These are phyloP conservation scores for Eutrigla gurnardus DNA, from an alignment of 2,797 vertebrate genomes.

Conservation along the genomic window DNA sequence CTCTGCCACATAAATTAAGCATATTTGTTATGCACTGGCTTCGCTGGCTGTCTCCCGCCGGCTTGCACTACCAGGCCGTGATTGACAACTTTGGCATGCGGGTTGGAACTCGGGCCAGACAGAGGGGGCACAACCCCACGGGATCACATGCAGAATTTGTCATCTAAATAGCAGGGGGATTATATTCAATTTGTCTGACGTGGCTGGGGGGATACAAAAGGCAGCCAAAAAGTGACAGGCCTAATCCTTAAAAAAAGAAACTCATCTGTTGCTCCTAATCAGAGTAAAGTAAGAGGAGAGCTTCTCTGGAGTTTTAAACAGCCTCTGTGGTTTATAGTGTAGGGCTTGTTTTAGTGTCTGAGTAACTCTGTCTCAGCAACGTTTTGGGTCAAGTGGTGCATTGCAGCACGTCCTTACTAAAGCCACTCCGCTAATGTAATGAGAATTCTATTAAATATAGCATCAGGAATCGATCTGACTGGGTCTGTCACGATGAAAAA, in stretches of 20 bases:
- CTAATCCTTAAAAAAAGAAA: conserved; percentile 74
- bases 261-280: conserved; percentile 70
- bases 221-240: conserved; percentile 79
- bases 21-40: conserved; percentile 69
- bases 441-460: conserved; percentile 56
- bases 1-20: conserved; percentile 58
- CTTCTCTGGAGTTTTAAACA: conserved; percentile 52
- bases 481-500: conserved; percentile 59
- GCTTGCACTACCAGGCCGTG: conserved; percentile 62
- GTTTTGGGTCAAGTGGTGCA: conserved; percentile 56
- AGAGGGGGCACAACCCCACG: conserved; percentile 66
- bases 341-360: conserved; percentile 38
- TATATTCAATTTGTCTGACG: conserved; percentile 80
- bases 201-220: conserved; percentile 63
- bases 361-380: conserved; percentile 27
- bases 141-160: conserved; percentile 80
- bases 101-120: conserved; percentile 68
- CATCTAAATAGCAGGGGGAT: conserved; percentile 80
- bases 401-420: conserved; percentile 56
- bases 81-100: conserved; percentile 79
- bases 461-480: conserved; percentile 67
- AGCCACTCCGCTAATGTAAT: conserved; percentile 74
- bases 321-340: conserved; percentile 39
- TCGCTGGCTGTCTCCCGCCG: conserved; percentile 53
- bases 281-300: conserved; percentile 66